These are phyloP conservation scores for Forbesichthys papilliferus DNA, from an alignment of 2,113 vertebrate genomes.

Conservation along the genomic window DNA sequence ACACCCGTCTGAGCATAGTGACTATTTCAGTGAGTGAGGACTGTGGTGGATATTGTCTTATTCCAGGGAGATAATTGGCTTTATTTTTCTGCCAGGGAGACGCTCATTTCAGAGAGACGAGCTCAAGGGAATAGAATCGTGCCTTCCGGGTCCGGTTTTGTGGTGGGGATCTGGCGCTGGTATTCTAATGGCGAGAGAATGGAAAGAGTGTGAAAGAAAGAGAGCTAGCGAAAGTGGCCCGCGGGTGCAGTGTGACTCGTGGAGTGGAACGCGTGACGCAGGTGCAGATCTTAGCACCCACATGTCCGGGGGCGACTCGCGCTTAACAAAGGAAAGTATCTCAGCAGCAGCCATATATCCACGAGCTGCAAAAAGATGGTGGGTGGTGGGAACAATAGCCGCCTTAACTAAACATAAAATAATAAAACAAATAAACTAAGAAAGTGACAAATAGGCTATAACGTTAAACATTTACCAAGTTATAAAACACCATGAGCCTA, in stretches of 20 bases:
- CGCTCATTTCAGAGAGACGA: conserved; percentile 37
- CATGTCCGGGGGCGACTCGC: conserved; percentile 73
- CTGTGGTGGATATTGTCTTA: conserved; percentile 59
- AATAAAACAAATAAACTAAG: conserved; percentile 12
- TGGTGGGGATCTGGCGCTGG: conserved; percentile 59
- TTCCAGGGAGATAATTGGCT: conserved; percentile 70
- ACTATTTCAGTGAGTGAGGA: not conserved
- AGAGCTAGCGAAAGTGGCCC: conserved; percentile 43
- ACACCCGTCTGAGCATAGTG: conserved; percentile 1
- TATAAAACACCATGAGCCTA: too few species aligned
- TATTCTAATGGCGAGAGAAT: conserved; percentile 70
- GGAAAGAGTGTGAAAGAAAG: conserved; percentile 5
- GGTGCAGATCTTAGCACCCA: conserved; percentile 80
- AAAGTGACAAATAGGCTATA: not conserved
- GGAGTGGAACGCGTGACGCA: conserved; percentile 81
- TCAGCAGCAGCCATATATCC: conserved; percentile 40
- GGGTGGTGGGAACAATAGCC: conserved; percentile 44
- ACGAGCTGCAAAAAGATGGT: conserved; percentile 45
- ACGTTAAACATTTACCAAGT: not conserved
- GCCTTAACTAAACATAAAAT: conserved; percentile 2
- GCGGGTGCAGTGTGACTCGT: conserved; percentile 75
- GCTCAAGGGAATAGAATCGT: conserved; percentile 49
- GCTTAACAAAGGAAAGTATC: conserved; percentile 57
- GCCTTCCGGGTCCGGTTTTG: conserved; percentile 63
- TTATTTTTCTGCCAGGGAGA: conserved; percentile 48